Base-by-base conservation (phyloP, 1,140 invertebrate genomes). In the Aphaenogaster floridana region DNA sequence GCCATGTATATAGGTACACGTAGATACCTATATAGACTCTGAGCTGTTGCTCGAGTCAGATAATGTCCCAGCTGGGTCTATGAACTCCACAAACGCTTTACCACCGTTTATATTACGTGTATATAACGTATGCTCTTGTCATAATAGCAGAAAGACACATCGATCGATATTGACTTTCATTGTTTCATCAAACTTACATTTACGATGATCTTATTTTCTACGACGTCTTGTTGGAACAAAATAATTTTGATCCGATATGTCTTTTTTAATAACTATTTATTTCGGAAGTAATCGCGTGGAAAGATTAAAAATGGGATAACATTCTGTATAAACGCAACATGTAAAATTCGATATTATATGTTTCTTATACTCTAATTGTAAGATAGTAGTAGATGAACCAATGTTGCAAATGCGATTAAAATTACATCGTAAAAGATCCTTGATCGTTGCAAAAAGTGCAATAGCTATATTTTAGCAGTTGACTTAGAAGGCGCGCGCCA, bases 61-160 rank as follows among this genome's bases (percentile, higher is more conserved):
- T 90, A 89, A 87, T 76, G 74, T 88, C 34, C 54, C 28, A 79
- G n/a, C 63, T 77, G 36, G 63, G 77, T 90, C 36, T 83, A 87
- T 64, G 64, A 90, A 89, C 84, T 89, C 57, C n/a, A 28, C 34
- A 59, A 78, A 48, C n/a, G 28, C 68, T 80, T 89, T 74, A 88
- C 72, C 71, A 42, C 50, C 15, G 50, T 61, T 69, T 57, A 28
- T n/a, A 39, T 11, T 69, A 68, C 11, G 54, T 21, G 36, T 5
- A 4, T 28, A 15, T 36, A 34, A 39, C 28, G 39, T 48, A 61
- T 39, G 39, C 21, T 88, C 36, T 45, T 45, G 59, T 21, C 17
- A 28, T 76, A 54, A 36, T 34, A 76, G 36, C 68, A 78, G 36
- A 89, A 79, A 79, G 57, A 54, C n/a, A 48, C 36, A 28, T 80